These are phyloP conservation scores for Trachops cirrhosus DNA, from an alignment of 2,797 vertebrate species.

Conservation along the genomic window DNA sequence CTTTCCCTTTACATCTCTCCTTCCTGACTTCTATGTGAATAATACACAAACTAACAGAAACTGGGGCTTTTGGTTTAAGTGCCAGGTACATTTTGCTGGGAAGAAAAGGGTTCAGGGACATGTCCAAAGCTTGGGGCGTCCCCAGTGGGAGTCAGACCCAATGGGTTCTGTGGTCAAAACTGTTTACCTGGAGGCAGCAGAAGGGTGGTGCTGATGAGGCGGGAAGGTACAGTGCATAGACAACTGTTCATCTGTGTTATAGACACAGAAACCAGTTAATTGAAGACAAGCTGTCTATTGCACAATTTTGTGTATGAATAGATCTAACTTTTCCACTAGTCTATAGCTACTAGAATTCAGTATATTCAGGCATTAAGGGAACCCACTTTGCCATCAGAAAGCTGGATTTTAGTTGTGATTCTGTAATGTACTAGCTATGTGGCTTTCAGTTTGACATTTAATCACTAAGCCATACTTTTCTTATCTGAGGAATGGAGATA, in stretches of 20 bases:
- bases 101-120: not conserved
- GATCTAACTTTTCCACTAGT: not conserved
- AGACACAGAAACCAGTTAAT: not conserved
- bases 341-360: not conserved
- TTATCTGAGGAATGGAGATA: not conserved
- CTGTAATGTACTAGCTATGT: not conserved
- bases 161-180: not conserved
- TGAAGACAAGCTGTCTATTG: not conserved
- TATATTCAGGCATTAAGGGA: not conserved
- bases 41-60: slow-evolving; percentile 55
- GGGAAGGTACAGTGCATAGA: not conserved
- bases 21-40: slow-evolving; percentile 24
- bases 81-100: not conserved
- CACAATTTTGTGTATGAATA: not conserved
- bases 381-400: not conserved
- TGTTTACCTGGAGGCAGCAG: not conserved
- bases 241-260: not conserved
- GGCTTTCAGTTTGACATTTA: not conserved
- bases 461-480: not conserved
- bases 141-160: not conserved
- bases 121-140: not conserved
- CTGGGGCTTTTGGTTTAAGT: slow-evolving; percentile 43
- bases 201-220: not conserved
- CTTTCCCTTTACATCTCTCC: not conserved
- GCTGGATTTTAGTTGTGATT: not conserved